Base-by-base conservation (phyloP, 2,113 vertebrate genomes). In the Caloenas nicobarica region DNA sequence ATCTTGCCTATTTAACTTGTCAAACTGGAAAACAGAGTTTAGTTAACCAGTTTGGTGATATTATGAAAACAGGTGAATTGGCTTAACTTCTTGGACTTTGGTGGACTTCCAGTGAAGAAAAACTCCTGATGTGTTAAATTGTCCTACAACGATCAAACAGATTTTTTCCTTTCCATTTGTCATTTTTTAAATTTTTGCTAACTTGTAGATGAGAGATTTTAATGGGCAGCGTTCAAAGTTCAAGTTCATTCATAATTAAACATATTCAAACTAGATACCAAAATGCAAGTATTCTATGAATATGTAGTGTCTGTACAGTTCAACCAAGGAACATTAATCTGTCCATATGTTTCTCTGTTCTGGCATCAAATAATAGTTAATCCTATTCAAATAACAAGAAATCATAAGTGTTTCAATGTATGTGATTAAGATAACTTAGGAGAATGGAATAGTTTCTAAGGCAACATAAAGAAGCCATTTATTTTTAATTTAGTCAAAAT, bases 21-120 rank as follows among this genome's bases (percentile, higher is more conserved):
- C n/a, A 7, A 92, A 92, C 87, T 79, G 68, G 82, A 96, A 96
- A 95, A 83, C 50, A 26, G 61, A 93, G 38, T 92, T 96, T 71
- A 74, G 50, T 91, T 88, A 92, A 93, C 76, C 23, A 73, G 36
- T 83, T 76, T 92, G 69, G 54, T 10, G 16, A 40, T 86, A 64
- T n/a, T 91, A 57, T 77, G 57, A 44, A 87, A 95, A 54, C 34
- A 57, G 61, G 50, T 70, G 58, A 85, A 77, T 54, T 70, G 14
- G 28, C 46, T 48, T 83, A 85, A 56, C 18, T 89, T 78, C 46
- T 76, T 80, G 38, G 13, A 31, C 42, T 74, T 85, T 68, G 31
- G 13, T 81, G 21, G 54, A 60, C 51, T 88, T 88, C 65, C 58
- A 81, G 65, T 58, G 60, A 70, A 82, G 33, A 85, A 82, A 90